Conservation (phyloP, 2,888 invertebrate genomes). For the Drosophila neonasuta region DNA sequence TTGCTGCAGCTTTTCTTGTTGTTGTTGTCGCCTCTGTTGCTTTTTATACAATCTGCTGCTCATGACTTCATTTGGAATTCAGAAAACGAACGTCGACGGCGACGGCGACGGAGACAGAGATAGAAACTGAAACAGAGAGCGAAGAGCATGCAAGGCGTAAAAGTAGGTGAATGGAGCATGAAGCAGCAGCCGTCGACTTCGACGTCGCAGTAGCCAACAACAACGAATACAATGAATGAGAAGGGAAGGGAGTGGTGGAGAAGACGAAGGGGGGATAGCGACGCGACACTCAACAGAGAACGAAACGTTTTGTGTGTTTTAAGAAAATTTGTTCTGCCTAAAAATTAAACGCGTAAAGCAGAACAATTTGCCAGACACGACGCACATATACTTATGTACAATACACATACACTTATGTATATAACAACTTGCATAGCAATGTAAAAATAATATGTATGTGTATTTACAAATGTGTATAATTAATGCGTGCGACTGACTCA, state of each 20-base stretch:
- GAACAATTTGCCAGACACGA: conserved; percentile 58
- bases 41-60: conserved; percentile 66
- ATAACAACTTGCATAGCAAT: conserved; percentile 26
- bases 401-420: conserved; percentile 16
- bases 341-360: conserved; percentile 58
- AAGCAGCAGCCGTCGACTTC: conserved; percentile 42
- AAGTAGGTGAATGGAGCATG: conserved; percentile 81
- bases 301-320: conserved; percentile 50
- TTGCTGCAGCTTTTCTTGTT: conserved; percentile 32
- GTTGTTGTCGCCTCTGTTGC: conserved; percentile 33
- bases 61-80: conserved; percentile 79
- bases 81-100: conserved; percentile 68
- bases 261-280: conserved; percentile 3
- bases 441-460: conserved; percentile 35
- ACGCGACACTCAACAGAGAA: conserved; percentile 24
- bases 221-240: conserved; percentile 31
- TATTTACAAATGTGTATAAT: conserved; percentile 48
- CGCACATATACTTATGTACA: conserved; percentile 19
- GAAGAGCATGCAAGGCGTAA: conserved; percentile 69
- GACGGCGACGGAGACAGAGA: conserved; percentile 31
- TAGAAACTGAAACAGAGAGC: conserved; percentile 50
- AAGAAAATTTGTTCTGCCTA: conserved; percentile 39
- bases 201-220: conserved; percentile 35
- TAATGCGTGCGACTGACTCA: conserved; percentile 59
- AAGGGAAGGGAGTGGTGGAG: conserved; percentile 20